These are phyloP conservation scores for Mionectes macconnelli DNA, from an alignment of 2,113 vertebrate species.

Conservation along the genomic window DNA sequence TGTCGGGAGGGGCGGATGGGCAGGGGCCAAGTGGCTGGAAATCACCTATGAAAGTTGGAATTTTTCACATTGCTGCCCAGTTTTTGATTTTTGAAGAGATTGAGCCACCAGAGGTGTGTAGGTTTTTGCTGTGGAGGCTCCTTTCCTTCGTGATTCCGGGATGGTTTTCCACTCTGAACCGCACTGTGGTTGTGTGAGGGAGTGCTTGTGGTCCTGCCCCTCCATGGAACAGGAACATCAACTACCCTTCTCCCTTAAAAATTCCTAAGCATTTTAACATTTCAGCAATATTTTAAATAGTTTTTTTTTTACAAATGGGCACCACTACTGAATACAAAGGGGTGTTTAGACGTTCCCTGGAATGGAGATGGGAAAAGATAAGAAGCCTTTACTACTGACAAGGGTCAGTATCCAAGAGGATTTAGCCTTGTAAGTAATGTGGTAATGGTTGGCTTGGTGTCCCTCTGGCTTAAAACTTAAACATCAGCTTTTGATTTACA, in stretches of 20 bases:
- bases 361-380: neutral
- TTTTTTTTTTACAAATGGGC: rapidly evolving
- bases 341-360: neutral
- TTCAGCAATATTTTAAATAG: neutral
- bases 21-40: neutral
- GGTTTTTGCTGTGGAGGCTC: rapidly evolving
- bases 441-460: neutral
- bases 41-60: rapidly evolving
- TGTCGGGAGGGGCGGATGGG: too few relatives aligned
- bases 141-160: rapidly evolving
- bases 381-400: neutral
- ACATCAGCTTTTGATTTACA: neutral
- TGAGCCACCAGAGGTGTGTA: rapidly evolving
- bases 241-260: neutral
- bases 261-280: neutral
- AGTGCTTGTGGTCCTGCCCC: neutral
- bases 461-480: neutral
- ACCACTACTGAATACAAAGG: neutral
- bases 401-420: neutral
- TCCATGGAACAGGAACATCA: neutral
- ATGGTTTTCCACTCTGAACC: neutral
- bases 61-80: rapidly evolving
- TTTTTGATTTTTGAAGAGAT: rapidly evolving
- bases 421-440: neutral
- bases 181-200: neutral